Evolutionary conservation across 2,113 vertebrate genomes (phyloP).

Genomic region (Mesitornis unicolor): DNA sequence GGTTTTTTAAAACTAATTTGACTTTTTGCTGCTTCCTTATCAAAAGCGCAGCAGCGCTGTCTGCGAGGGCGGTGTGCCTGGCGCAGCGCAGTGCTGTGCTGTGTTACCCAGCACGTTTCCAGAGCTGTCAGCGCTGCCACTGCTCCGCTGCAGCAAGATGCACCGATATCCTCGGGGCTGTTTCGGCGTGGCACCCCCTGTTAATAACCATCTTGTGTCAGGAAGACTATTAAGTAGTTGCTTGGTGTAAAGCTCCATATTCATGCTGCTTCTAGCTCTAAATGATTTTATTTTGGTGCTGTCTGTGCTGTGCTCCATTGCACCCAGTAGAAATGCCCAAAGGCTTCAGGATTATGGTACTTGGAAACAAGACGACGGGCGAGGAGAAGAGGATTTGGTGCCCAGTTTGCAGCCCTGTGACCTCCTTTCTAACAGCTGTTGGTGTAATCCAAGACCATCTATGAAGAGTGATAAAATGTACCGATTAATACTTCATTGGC

Average conservation of each 20-base stretch:
- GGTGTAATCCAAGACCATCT: neutral
- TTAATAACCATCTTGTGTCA: neutral
- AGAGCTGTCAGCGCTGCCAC: too few relatives aligned
- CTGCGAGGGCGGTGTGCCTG: too few relatives aligned
- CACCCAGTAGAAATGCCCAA: neutral
- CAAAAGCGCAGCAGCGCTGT: too few relatives aligned
- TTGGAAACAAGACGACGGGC: neutral
- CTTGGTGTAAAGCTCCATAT: neutral
- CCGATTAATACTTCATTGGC: neutral
- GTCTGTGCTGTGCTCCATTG: neutral
- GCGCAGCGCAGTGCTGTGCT: too few relatives aligned
- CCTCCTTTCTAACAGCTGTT: neutral
- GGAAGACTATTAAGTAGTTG: neutral
- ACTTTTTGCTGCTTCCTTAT: neutral
- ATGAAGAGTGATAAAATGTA: neutral
- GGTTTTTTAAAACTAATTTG: neutral
- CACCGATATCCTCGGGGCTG: rapidly evolving
- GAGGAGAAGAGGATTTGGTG: neutral
- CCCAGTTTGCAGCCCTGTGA: neutral
- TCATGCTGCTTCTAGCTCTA: neutral
- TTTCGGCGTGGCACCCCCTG: neutral
- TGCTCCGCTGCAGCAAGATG: neutral
- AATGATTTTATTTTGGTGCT: neutral
- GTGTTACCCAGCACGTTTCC: too few relatives aligned
- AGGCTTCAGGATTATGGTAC: neutral